A percentile compares a stretch with the other conserved stretches of the same genome.
Conservation (phyloP, 2,797 vertebrate genomes). For the Kryptolebias ocellatus region DNA sequence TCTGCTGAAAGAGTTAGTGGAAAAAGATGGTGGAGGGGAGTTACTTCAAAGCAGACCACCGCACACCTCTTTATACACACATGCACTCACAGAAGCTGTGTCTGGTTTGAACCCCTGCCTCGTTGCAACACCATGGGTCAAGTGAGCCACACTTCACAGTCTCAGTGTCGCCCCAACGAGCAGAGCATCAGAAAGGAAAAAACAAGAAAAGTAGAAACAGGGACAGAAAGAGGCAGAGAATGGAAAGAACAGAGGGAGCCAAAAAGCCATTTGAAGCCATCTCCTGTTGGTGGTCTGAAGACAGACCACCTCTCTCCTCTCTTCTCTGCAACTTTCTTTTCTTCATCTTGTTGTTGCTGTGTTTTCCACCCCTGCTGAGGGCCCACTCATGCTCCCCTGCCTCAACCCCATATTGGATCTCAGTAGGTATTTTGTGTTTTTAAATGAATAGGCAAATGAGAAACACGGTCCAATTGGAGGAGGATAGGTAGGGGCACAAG, state of each 20-base stretch:
- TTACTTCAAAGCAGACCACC: conserved; percentile 49
- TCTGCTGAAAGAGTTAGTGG: conserved; percentile 34
- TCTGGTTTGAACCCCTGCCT: conserved; percentile 58
- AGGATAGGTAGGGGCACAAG: conserved; percentile 54
- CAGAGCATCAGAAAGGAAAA: conserved; percentile 67
- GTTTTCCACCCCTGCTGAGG: conserved; percentile 80
- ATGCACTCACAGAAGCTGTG: conserved; percentile 24
- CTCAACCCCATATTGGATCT: conserved; percentile 87
- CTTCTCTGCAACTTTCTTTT: conserved; percentile 57
- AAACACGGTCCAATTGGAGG: conserved; percentile 70
- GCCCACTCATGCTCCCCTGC: conserved; percentile 79
- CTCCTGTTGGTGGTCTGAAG: conserved; percentile 68
- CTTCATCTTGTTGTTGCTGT: conserved; percentile 74
- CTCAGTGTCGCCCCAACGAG: conserved; percentile 62
- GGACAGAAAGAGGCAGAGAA: conserved; percentile 32
- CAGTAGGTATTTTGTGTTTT: conserved; percentile 86
- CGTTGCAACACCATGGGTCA: conserved; percentile 55
- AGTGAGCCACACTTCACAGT: conserved; percentile 63
- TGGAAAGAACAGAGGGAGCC: conserved; percentile 45
- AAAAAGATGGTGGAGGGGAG: conserved; percentile 52
- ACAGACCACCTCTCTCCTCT: conserved; percentile 60
- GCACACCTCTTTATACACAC: conserved; percentile 18
- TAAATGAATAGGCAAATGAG: conserved; percentile 88
- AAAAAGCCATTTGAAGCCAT: conserved; percentile 72
- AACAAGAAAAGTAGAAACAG: conserved; percentile 34